These are phyloP conservation scores for Moxostoma hubbsi DNA, from an alignment of 2,797 vertebrate species.

Conservation along the genomic window DNA sequence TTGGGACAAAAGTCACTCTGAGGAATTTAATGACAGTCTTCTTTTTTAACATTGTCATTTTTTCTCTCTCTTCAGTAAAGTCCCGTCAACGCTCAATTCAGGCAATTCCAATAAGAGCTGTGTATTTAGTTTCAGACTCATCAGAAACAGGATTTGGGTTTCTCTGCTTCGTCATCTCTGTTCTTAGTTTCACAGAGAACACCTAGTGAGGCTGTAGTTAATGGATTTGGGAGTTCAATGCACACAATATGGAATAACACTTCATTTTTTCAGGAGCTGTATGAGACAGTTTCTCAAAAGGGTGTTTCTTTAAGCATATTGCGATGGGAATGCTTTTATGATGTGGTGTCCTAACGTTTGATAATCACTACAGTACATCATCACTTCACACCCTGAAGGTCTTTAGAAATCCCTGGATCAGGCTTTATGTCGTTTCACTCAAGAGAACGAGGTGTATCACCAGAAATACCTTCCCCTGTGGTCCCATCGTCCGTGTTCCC, in stretches of 20 bases:
- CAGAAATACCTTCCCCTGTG: slow-evolving; percentile 63
- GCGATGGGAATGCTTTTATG: slow-evolving; percentile 1
- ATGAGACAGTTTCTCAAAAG: not conserved
- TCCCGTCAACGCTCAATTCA: slow-evolving; percentile 59
- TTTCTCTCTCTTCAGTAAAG: slow-evolving; percentile 57
- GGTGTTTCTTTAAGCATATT: not conserved
- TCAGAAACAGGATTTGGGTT: slow-evolving; percentile 54
- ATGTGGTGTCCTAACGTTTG: slow-evolving; percentile 1
- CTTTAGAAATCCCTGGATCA: slow-evolving; percentile 44
- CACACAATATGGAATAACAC: slow-evolving; percentile 3
- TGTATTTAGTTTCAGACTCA: slow-evolving; percentile 56
- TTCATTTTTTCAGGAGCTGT: not conserved
- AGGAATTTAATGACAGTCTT: slow-evolving; percentile 73
- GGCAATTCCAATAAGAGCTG: slow-evolving; percentile 57
- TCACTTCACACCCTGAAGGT: slow-evolving; percentile 28
- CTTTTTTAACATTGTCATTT: slow-evolving; percentile 56
- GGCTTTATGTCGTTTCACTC: slow-evolving; percentile 63
- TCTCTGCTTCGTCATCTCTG: slow-evolving; percentile 53
- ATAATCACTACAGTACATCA: not conserved
- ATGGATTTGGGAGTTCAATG: slow-evolving; percentile 21
- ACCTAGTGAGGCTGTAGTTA: slow-evolving; percentile 23
- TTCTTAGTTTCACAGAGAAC: slow-evolving; percentile 49
- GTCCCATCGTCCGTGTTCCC: slow-evolving; percentile 77
- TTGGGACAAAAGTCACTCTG: slow-evolving; percentile 79
- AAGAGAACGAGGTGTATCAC: slow-evolving; percentile 68